phyloP scores from a whole-genome alignment of 2,797 vertebrate species.

The Acrocephalus scirpaceus region DNA sequence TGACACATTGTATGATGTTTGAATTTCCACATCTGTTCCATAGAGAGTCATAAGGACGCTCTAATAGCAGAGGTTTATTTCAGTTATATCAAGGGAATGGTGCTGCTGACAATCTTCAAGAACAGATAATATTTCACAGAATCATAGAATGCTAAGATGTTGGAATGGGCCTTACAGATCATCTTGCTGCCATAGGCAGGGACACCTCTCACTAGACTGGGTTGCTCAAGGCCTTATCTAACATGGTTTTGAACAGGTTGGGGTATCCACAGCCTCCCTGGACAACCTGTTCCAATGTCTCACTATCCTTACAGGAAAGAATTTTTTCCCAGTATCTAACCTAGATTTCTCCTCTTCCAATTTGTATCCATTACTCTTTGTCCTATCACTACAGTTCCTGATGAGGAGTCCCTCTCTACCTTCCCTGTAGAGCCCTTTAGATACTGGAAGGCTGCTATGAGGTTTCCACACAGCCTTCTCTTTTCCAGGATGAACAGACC shows the following conservation, averaged over 20 bases:
- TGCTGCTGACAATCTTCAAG: neutral
- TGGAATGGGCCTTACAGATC: neutral
- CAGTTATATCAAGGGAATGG: neutral
- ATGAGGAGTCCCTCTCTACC: neutral
- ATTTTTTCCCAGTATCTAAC: neutral
- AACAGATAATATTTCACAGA: neutral
- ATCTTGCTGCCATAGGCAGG: neutral
- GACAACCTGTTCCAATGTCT: neutral
- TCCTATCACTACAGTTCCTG: neutral
- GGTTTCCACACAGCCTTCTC: neutral
- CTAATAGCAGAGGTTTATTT: neutral
- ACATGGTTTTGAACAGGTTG: neutral
- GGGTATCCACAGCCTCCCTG: neutral
- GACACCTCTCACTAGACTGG: neutral
- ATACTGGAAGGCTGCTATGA: neutral
- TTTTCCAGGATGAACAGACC: neutral
- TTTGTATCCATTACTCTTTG: neutral
- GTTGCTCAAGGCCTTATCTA: neutral
- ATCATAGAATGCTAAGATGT: neutral
- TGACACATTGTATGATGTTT: neutral
- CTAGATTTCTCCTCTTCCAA: neutral
- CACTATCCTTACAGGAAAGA: neutral
- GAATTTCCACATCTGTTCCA: neutral
- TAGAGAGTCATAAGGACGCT: fast-evolving
- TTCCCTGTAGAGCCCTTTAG: neutral